These are phyloP conservation scores for Poecilia wingei DNA, from an alignment of 2,797 vertebrate species.

Conservation along the genomic window DNA sequence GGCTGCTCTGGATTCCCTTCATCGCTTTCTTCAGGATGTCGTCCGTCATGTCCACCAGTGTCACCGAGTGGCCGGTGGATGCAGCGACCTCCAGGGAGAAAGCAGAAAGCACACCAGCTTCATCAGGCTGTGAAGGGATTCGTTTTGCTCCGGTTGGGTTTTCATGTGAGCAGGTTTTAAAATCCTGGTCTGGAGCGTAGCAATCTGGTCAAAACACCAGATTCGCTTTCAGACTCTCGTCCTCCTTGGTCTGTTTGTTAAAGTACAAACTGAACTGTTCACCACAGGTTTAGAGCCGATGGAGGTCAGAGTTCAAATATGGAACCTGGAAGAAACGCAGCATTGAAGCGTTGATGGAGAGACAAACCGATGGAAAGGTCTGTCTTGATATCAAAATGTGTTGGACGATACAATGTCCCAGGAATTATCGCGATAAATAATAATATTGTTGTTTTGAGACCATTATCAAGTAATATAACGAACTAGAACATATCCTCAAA, in stretches of 20 bases:
- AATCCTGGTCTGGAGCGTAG: too few species aligned
- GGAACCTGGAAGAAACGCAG: neutral
- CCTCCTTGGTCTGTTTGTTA: neutral
- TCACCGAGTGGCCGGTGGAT: slow-evolving; percentile 89
- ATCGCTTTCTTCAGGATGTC: slow-evolving; percentile 90
- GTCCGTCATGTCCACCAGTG: slow-evolving; percentile 91
- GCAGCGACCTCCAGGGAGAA: slow-evolving; percentile 84
- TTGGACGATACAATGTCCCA: too few species aligned
- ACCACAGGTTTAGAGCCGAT: neutral
- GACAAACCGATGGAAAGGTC: too few species aligned
- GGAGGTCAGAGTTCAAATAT: neutral
- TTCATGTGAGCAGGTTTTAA: neutral
- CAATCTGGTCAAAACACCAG: neutral
- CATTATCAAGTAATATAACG: too few species aligned
- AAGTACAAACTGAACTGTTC: neutral
- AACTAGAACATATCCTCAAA: too few species aligned
- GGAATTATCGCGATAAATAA: too few species aligned
- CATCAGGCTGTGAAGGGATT: neutral
- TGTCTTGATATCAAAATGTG: too few species aligned
- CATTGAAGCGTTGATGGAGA: too few species aligned
- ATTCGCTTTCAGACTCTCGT: neutral
- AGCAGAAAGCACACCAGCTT: neutral
- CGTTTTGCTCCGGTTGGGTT: neutral
- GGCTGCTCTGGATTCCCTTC: slow-evolving; percentile 89
- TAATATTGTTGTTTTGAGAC: too few species aligned